Evolutionary conservation across 1,140 invertebrate species (phyloP).

Genomic region (Semibalanus balanoides): DNA sequence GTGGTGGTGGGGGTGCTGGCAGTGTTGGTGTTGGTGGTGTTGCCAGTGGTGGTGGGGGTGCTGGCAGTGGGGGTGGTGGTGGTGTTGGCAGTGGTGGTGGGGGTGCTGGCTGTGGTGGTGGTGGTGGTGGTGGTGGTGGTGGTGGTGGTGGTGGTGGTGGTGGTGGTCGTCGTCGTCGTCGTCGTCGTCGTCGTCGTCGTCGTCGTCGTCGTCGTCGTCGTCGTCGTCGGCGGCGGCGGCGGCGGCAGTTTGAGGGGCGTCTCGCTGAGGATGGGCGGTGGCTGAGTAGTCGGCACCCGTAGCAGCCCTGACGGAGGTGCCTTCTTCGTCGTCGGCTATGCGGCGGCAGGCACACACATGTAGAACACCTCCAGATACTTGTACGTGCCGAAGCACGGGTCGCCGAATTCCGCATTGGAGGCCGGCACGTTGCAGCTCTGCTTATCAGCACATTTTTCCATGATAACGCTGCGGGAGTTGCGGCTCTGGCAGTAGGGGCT

Average conservation of each 20-base stretch:
- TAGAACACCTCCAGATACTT: slow-evolving; percentile 94
- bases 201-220: too few species aligned
- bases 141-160: slow-evolving; percentile 21
- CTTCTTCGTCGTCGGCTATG: slow-evolving; percentile 59
- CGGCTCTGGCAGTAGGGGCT: slow-evolving; percentile 87
- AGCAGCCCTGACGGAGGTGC: slow-evolving; percentile 64
- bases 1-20: too few species aligned
- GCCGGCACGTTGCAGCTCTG: slow-evolving; percentile 78
- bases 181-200: slow-evolving; percentile 19
- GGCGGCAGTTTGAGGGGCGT: too few species aligned
- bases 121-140: slow-evolving; percentile 18
- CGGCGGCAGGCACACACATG: slow-evolving; percentile 71
- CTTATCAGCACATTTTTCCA: slow-evolving; percentile 57
- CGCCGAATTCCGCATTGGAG: slow-evolving; percentile 71
- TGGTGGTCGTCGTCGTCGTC: slow-evolving; percentile 18
- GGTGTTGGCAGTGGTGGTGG: slow-evolving; percentile 18
- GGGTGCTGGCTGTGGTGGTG: slow-evolving; percentile 21
- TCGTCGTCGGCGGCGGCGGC: too few species aligned
- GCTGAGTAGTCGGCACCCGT: slow-evolving; percentile 17
- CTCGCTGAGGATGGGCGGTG: slow-evolving; percentile 20
- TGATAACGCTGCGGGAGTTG: slow-evolving; percentile 31
- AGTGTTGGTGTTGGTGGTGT: too few species aligned
- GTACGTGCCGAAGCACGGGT: slow-evolving; percentile 78
- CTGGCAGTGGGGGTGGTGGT: background rate
- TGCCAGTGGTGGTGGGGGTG: too few species aligned